Base-by-base conservation (phyloP, 2,888 invertebrate genomes). In the Machimus atricapillus region DNA sequence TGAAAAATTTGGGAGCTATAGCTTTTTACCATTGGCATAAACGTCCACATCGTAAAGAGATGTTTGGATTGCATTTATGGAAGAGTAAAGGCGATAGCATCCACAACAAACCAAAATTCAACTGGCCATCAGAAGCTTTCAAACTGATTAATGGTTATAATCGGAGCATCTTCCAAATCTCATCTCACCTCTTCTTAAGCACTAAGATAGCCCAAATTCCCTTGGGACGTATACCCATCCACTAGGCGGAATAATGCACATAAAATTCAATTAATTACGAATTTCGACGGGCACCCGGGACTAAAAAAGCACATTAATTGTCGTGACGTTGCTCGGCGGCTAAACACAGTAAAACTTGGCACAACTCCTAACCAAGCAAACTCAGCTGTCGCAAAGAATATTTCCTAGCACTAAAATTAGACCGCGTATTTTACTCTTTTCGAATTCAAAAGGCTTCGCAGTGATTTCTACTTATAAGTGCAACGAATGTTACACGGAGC, bases 301-400 rank as follows among this genome's bases (percentile, higher is more conserved):
- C 19, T 66, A 27, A 66, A 66, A 66, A 66, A 66, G 23, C 27
- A 27, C 66, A 23, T 66, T 66, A 66, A 66, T 66, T 9, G 4
- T 66, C 12, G 27, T 78, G 78, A 78, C 40, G 23, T 23, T 16
- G 23, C 76, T 74, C 27, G 37, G 19, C 8, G 19, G 76, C n/a
- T 27, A n/a, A 76, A 76, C 40, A 76, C 76, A 76, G n/a, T 27
- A 78, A 23, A 78, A 40, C 40, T 78, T 78, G 78, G 78, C 78
- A 78, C 43, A 40, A 78, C 16, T 78, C 78, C 78, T 40, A 78
- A 40, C 78, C 43, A 12, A 19, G 37, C 43, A n/a, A n/a, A 40
- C 43, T 78, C 78, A 78, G 78, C 78, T 78, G 78, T 78, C 78
- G 78, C 40, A 78, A 43, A 78, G 40, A 23, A 78, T 78, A 40